Evolutionary conservation across 2,888 invertebrate genomes (phyloP).

Genomic region (Pteria penguin): DNA sequence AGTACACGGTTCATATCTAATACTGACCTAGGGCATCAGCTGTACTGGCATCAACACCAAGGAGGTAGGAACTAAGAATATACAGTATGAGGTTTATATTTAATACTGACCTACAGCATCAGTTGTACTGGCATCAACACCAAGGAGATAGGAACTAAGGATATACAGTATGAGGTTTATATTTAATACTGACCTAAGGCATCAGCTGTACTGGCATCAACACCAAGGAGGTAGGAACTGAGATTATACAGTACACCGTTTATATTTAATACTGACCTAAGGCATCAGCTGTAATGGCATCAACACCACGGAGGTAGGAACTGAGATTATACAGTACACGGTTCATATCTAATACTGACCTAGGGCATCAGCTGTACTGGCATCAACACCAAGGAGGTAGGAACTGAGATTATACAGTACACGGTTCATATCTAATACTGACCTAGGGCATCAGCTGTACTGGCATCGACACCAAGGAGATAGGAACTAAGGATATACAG

Average conservation of each 20-base stretch:
- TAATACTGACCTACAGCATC: conserved; percentile 64
- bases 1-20: neutral
- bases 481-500: conserved; percentile 58
- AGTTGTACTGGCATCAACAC: conserved; percentile 60
- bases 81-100: neutral
- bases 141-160: conserved; percentile 62
- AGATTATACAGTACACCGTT: conserved; percentile 38
- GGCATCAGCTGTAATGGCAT: conserved; percentile 62
- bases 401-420: conserved; percentile 52
- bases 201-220: conserved; percentile 62
- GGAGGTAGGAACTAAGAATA: conserved; percentile 62
- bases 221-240: conserved; percentile 63
- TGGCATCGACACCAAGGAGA: conserved; percentile 62
- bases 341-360: conserved; percentile 48
- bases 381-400: conserved; percentile 62
- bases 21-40: conserved; percentile 66
- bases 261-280: conserved; percentile 55
- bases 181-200: conserved; percentile 58
- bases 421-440: conserved; percentile 1
- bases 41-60: conserved; percentile 60
- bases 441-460: conserved; percentile 67
- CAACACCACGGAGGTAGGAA: conserved; percentile 62
- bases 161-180: conserved; percentile 24
- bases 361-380: conserved; percentile 62
- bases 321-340: conserved; percentile 47